Conservation (phyloP, 2,888 invertebrate species). For the Phyllotreta striolata region DNA sequence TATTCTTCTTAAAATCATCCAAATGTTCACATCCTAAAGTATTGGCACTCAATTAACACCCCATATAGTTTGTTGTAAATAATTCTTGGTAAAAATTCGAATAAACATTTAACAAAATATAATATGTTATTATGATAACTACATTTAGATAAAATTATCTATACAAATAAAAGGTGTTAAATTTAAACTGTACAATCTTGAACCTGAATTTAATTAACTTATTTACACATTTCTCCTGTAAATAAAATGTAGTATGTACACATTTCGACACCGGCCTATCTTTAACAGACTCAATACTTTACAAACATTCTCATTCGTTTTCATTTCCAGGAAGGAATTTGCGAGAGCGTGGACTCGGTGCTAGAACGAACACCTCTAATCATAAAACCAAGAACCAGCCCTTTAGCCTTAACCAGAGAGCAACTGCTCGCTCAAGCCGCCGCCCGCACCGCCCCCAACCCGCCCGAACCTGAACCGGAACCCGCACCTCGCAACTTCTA, state of each 20-base stretch:
- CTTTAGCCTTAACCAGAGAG: constrained; percentile 63
- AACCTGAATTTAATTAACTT: neutral
- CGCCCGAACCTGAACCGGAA: constrained; percentile 36
- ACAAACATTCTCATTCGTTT: neutral
- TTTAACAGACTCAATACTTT: neutral
- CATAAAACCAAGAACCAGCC: constrained; percentile 71
- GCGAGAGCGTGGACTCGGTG: constrained; percentile 75
- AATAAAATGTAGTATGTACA: too few species aligned
- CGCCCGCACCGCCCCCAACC: constrained; percentile 22
- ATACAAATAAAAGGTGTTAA: too few species aligned
- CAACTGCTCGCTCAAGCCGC: constrained; percentile 29
- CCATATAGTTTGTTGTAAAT: constrained; percentile 6
- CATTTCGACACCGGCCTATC: too few species aligned
- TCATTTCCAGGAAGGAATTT: constrained; percentile 72
- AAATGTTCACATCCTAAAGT: too few species aligned
- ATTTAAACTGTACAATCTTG: neutral
- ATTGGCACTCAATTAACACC: too few species aligned
- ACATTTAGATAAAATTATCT: constrained; percentile 8
- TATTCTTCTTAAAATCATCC: too few species aligned
- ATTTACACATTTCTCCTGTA: neutral
- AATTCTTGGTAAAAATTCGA: neutral
- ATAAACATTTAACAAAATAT: too few species aligned
- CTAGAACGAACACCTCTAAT: constrained; percentile 78
- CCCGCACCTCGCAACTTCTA: constrained; percentile 49
- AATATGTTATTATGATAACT: neutral